Evolutionary conservation across 2,888 invertebrate genomes (phyloP).

Genomic region (Polydrusus tereticollis): DNA sequence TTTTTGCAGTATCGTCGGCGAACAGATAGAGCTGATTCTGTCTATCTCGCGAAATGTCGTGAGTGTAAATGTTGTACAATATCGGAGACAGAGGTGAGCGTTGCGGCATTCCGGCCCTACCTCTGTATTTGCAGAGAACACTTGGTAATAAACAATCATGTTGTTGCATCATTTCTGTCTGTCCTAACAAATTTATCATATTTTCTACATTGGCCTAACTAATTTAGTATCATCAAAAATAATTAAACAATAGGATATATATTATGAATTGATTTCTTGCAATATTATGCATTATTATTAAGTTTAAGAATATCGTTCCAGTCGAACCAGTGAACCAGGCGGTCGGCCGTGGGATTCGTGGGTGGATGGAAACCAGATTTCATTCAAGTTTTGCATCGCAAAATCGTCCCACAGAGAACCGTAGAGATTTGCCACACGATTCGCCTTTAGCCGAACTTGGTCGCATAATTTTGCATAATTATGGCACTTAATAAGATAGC

Average conservation of each 20-base stretch:
- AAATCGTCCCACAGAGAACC: slow-evolving; percentile 40
- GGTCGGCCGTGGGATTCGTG: slow-evolving; percentile 42
- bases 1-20: too few relatives aligned
- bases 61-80: too few relatives aligned
- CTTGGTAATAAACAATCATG: too few relatives aligned
- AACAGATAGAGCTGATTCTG: too few relatives aligned
- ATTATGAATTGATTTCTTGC: not conserved
- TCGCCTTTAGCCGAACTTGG: slow-evolving; percentile 47
- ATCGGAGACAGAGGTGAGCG: too few relatives aligned
- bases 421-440: slow-evolving; percentile 48
- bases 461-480: slow-evolving; percentile 47
- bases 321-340: slow-evolving; percentile 13
- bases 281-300: not conserved
- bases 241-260: not conserved
- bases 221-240: too few relatives aligned
- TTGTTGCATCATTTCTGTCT: too few relatives aligned
- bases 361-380: slow-evolving; percentile 49
- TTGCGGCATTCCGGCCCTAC: too few relatives aligned
- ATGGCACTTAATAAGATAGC: slow-evolving; percentile 29
- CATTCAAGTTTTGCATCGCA: slow-evolving; percentile 45
- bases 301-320: slow-evolving; percentile 32
- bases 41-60: too few relatives aligned
- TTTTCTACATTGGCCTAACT: too few relatives aligned
- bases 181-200: too few relatives aligned
- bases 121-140: too few relatives aligned